Evolutionary conservation across 2,888 invertebrate species (phyloP).

Genomic region (Drosophila monieri): DNA sequence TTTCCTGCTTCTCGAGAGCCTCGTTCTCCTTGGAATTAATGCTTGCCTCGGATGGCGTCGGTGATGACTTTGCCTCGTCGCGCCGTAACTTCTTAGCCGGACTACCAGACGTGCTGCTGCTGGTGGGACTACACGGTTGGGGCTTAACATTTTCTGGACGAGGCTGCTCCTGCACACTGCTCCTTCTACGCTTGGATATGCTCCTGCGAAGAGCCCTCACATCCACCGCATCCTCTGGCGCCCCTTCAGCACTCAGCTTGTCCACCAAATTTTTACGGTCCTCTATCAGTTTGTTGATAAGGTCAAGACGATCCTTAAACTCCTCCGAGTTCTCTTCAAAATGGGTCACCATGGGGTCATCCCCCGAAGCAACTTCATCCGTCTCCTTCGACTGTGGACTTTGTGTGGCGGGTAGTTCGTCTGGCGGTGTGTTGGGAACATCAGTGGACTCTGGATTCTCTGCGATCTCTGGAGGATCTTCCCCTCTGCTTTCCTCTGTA

Average conservation of each 20-base stretch:
- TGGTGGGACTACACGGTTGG: slow-evolving; percentile 12
- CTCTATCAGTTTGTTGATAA: slow-evolving; percentile 67
- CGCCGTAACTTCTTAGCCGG: slow-evolving; percentile 52
- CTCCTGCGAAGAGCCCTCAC: slow-evolving; percentile 29
- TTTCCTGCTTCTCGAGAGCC: slow-evolving; percentile 59
- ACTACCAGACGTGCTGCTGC: slow-evolving; percentile 46
- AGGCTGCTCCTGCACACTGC: slow-evolving; percentile 39
- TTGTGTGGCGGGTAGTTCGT: slow-evolving; percentile 5
- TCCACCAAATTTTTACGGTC: slow-evolving; percentile 61
- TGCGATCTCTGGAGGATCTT: not conserved
- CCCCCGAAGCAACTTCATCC: not conserved
- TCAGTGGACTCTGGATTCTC: not conserved
- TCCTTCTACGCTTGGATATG: slow-evolving; percentile 44
- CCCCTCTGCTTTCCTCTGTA: not conserved
- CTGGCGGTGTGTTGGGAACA: not conserved
- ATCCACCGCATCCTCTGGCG: slow-evolving; percentile 2
- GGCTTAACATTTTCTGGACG: slow-evolving; percentile 21
- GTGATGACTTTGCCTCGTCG: slow-evolving; percentile 75
- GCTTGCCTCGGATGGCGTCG: slow-evolving; percentile 81
- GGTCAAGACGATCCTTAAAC: slow-evolving; percentile 57
- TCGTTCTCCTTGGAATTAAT: slow-evolving; percentile 83
- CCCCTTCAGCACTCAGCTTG: slow-evolving; percentile 36
- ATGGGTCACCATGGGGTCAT: slow-evolving; percentile 46
- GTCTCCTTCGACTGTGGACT: not conserved
- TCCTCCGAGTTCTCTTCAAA: slow-evolving; percentile 63